Base-by-base conservation (phyloP, 2,113 vertebrate genomes). In the Numida meleagris region DNA sequence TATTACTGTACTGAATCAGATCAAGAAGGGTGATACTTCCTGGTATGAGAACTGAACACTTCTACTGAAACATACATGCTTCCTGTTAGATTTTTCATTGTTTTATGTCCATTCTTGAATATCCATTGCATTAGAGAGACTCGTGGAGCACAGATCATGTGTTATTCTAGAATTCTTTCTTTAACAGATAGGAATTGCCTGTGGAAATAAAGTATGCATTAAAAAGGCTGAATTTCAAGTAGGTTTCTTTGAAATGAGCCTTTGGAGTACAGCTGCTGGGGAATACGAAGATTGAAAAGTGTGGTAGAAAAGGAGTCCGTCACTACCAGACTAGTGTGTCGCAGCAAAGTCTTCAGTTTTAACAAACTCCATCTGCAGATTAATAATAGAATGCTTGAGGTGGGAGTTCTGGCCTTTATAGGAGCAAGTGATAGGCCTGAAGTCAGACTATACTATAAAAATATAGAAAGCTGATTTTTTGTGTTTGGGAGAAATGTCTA, bases 311-410 rank as follows among this genome's bases (percentile, higher is more conserved):
- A 92, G 78, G 91, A 73, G 71, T 87, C 78, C 74, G 73, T 89
- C n/a, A 6, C 40, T 82, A 29, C 53, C 42, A 45, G 50, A 76
- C 68, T 89, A 82, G 78, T 90, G 92, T 53, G 48, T 70, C 74
- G 95, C 89, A 89, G 94, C 65, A 36, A 63, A 89, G 65, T 79
- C 79, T 73, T 89, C 81, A 58, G 77, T 79, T 92, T 87, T 89
- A 90, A 92, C 86, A 82, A 86, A 76, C 71, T 94, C 53, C 94
- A 89, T 90, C 86, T 94, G 93, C 78, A 89, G 89, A 91, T 92
- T 93, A 82, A 82, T 93, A 92, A 85, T 66, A 91, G 81, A 91
- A 82, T 40, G 20, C 48, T 93, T 68, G 83, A 84, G 80, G 82
- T 89, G 74, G 62, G 84, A 89, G 45, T 90, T 93, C 78, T 89